phyloP scores from a whole-genome alignment of 2,797 vertebrate genomes.

The Leontocebus nigricollis region DNA sequence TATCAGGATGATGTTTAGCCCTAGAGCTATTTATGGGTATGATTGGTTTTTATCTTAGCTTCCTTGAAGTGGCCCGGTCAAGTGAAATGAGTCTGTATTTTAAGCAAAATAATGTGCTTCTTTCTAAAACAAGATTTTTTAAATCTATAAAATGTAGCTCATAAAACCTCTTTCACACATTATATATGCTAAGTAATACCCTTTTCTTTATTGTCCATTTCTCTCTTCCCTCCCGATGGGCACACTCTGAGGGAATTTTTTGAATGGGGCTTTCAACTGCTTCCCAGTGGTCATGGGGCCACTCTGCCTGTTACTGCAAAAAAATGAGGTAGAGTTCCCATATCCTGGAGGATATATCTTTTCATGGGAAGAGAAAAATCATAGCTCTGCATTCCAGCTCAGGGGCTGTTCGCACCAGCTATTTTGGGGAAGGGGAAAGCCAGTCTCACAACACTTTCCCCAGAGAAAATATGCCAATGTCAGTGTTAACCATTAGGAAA shows the following conservation, averaged over 20 bases:
- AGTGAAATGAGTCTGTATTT: background rate
- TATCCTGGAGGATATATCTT: background rate
- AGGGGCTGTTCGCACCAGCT: background rate
- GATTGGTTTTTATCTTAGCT: background rate
- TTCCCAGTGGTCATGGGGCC: fast-evolving
- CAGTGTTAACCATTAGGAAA: slow-evolving; percentile 44
- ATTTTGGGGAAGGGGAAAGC: slow-evolving; percentile 64
- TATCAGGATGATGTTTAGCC: background rate
- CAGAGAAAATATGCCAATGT: slow-evolving; percentile 56
- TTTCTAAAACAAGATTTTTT: background rate
- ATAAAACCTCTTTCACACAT: background rate
- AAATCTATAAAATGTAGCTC: background rate
- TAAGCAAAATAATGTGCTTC: background rate
- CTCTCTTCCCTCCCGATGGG: background rate
- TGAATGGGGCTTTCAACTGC: fast-evolving
- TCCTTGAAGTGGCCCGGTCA: background rate
- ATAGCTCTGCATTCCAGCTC: background rate
- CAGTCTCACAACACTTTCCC: slow-evolving; percentile 55
- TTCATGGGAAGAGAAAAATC: slow-evolving; percentile 3
- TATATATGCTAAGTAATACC: background rate
- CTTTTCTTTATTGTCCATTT: background rate
- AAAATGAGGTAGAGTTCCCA: background rate
- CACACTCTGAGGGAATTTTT: background rate
- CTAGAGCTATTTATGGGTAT: background rate
- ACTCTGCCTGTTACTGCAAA: background rate